Evolutionary conservation across 2,113 vertebrate species (phyloP).

Genomic region (Anguilla japonica): DNA sequence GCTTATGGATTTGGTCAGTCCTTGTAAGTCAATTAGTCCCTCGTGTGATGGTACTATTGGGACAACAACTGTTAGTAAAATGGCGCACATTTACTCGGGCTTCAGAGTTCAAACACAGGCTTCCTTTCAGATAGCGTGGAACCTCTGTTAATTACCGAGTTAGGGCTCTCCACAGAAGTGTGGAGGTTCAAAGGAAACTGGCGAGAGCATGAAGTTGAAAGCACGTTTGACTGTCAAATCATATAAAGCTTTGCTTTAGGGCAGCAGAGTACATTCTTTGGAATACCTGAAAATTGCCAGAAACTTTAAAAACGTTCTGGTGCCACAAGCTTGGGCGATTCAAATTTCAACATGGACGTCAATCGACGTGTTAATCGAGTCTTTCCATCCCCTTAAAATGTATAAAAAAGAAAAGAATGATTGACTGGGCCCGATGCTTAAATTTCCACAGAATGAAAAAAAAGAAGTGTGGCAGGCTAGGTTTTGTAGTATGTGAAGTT

Average conservation of each 20-base stretch:
- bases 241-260: neutral
- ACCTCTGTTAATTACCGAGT: neutral
- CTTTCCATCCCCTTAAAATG: neutral
- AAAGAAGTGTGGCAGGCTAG: neutral
- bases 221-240: neutral
- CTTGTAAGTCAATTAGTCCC: no score
- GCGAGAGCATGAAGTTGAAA: neutral
- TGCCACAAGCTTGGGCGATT: neutral
- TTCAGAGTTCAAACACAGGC: neutral
- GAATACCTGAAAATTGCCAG: no score
- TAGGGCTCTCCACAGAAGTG: neutral
- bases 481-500: neutral
- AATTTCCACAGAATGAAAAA: neutral
- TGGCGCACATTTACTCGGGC: neutral
- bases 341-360: neutral
- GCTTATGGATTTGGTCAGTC: no score
- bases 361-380: neutral
- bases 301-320: neutral
- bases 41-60: neutral
- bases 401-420: neutral
- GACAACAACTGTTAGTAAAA: neutral
- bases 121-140: neutral
- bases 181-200: neutral
- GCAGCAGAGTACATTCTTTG: no score
- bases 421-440: neutral